A percentile compares a stretch with the other conserved stretches of the same genome.
phyloP scores from a whole-genome alignment of 2,113 vertebrate species.

The Anguilla japonica region DNA sequence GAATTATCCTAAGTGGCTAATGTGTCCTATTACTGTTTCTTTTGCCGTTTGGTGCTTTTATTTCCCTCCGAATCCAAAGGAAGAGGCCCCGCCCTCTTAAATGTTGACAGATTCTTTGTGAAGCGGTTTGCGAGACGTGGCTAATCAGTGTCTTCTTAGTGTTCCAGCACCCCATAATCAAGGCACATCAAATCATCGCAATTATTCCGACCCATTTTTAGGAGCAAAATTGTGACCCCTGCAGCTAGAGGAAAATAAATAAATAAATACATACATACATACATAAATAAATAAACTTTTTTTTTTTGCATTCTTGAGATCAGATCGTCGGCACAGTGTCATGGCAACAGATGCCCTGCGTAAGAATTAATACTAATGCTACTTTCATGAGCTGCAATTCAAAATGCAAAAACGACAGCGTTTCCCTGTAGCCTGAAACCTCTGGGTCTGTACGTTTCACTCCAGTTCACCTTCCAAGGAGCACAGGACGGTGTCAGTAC shows the following conservation, averaged over 20 bases:
- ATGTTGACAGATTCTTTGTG: background rate
- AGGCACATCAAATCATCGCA: background rate
- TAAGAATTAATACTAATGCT: background rate
- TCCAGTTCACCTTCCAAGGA: background rate
- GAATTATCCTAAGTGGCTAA: constrained; percentile 37
- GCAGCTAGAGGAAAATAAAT: background rate
- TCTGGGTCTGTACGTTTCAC: background rate
- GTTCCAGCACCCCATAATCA: background rate
- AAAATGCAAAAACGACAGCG: background rate
- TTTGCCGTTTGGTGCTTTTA: background rate
- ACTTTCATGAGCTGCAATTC: background rate
- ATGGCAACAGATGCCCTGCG: background rate
- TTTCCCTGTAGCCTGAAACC: background rate
- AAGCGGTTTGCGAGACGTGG: background rate
- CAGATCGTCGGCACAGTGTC: too few relatives aligned
- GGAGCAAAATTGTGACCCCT: background rate
- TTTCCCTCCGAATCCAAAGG: constrained; percentile 5
- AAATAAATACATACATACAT: background rate
- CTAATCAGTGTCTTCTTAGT: background rate
- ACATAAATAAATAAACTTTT: background rate
- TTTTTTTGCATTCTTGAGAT: too few relatives aligned
- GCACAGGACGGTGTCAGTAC: background rate
- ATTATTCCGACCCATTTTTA: background rate
- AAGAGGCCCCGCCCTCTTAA: background rate
- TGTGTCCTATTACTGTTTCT: constrained; percentile 28